Base-by-base conservation (phyloP, 2,113 vertebrate genomes). In the Tympanuchus pallidicinctus region DNA sequence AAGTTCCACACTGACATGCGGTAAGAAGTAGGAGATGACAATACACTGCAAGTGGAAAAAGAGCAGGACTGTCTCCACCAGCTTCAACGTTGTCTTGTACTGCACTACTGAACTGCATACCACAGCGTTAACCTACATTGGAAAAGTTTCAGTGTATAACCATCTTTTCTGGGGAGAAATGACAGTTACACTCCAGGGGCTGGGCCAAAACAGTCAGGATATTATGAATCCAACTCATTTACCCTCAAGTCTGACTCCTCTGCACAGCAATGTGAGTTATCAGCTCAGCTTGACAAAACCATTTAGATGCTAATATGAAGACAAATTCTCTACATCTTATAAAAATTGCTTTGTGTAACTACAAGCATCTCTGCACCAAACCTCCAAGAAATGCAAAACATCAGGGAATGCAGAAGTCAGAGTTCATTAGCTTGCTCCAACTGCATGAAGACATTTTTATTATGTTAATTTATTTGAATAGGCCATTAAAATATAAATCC, bases 381-480 rank as follows among this genome's bases (percentile, higher is more conserved):
- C 13, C 27, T 65, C 2, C 0, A 56, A 34, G 34, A 86, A 90
- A 50, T 2, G 17, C 8, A 72, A 45, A 85, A 10, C 18, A 45
- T 4, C 47, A 72, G 27, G 11, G 72, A 6, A 17, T 4, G 9
- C 54, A 65, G 25, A 56, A 73, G 25, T 73, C 67, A 76, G 36
- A 82, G 73, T 18, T 94, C 73, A 89, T 70, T 54, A 89, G 16
- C 48, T 70, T 70, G 40, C 22, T 81, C 56, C 47, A 90, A 81
- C 4, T 4, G 22, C 28, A 52, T 10, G 11, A 83, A 48, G 50
- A 48, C 14, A n/a, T 66, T 81, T 79, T 86, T 86, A 89, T 73
- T 77, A 61, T 14, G 14, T 17, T 57, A 34, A 70, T 71, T 75
- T 91, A 79, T 40, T 84, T 71, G 40, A 92, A 60, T 4, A 70